A percentile compares a stretch with the other conserved stretches of the same genome.
Evolutionary conservation across 2,113 vertebrate genomes (phyloP).

Genomic region (Silurus asotus): DNA sequence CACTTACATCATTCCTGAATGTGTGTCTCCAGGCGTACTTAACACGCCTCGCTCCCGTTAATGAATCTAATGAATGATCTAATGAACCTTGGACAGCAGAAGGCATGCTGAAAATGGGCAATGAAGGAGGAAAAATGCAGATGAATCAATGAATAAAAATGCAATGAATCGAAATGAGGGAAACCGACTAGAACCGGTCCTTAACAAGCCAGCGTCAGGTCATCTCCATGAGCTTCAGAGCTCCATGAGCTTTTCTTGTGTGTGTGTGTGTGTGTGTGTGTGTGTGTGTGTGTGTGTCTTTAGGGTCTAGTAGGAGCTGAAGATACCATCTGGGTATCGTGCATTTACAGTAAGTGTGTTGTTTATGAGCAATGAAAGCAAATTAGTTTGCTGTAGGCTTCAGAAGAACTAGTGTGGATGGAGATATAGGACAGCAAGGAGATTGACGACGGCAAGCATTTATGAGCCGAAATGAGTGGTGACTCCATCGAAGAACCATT

Average conservation of each 20-base stretch:
- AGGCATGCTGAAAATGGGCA: slow-evolving; percentile 8
- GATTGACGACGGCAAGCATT: too few relatives aligned
- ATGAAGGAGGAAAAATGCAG: slow-evolving; percentile 2
- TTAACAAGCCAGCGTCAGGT: background rate
- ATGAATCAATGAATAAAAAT: slow-evolving; percentile 26
- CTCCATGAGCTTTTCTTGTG: background rate
- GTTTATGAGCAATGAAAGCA: background rate
- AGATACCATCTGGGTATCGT: background rate
- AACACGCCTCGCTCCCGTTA: background rate
- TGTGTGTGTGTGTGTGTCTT: background rate
- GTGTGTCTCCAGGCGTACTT: slow-evolving; percentile 5
- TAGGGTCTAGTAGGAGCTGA: background rate
- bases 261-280: background rate
- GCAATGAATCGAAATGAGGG: slow-evolving; percentile 25
- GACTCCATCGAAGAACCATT: too few relatives aligned
- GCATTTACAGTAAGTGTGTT: background rate
- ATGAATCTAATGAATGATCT: slow-evolving; percentile 40
- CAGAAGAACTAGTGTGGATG: background rate
- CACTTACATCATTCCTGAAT: background rate
- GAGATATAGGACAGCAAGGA: background rate
- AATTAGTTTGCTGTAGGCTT: background rate
- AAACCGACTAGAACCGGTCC: background rate
- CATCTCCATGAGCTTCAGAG: background rate
- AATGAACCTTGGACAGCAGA: slow-evolving; percentile 26
- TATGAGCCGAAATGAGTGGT: too few relatives aligned